A percentile compares a stretch with the other conserved stretches of the same genome.
phyloP scores from a whole-genome alignment of 2,888 invertebrate genomes.

The Acanthosoma haemorrhoidale region DNA sequence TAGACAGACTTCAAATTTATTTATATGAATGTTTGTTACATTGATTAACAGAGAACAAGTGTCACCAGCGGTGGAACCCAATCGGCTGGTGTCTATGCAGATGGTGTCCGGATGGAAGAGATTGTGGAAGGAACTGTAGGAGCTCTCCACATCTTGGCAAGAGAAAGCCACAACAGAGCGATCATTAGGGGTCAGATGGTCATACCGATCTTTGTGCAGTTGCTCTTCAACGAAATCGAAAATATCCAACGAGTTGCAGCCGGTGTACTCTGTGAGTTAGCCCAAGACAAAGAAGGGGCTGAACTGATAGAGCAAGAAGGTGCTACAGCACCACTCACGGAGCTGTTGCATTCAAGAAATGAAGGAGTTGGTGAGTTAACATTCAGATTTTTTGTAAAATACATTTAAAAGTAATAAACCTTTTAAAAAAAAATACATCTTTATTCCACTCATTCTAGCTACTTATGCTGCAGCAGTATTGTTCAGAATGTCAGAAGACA shows the following conservation, averaged over 20 bases:
- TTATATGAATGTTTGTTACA: neutral
- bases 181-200: conserved; percentile 89
- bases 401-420: neutral
- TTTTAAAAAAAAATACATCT: too few relatives aligned
- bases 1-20: neutral
- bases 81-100: conserved; percentile 58
- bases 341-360: conserved; percentile 90
- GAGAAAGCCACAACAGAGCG: conserved; percentile 87
- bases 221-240: conserved; percentile 94
- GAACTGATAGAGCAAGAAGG: conserved; percentile 97
- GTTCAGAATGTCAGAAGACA: conserved; percentile 97
- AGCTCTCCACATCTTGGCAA: conserved; percentile 91
- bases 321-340: conserved; percentile 93
- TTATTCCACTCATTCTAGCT: conserved; percentile 56
- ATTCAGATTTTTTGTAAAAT: neutral
- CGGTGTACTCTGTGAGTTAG: conserved; percentile 92
- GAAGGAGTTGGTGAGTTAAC: conserved; percentile 72
- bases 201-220: conserved; percentile 92
- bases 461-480: conserved; percentile 97
- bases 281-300: conserved; percentile 94
- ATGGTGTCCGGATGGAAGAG: conserved; percentile 99
- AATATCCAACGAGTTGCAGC: conserved; percentile 96
- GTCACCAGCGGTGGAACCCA: conserved; percentile 18
- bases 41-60: conserved; percentile 17
- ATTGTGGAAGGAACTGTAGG: conserved; percentile 98